Evolutionary conservation across 2,113 vertebrate genomes (phyloP), one percentile per base, ranked within the genome.

Genomic region (Apaloderma vittatum): DNA sequence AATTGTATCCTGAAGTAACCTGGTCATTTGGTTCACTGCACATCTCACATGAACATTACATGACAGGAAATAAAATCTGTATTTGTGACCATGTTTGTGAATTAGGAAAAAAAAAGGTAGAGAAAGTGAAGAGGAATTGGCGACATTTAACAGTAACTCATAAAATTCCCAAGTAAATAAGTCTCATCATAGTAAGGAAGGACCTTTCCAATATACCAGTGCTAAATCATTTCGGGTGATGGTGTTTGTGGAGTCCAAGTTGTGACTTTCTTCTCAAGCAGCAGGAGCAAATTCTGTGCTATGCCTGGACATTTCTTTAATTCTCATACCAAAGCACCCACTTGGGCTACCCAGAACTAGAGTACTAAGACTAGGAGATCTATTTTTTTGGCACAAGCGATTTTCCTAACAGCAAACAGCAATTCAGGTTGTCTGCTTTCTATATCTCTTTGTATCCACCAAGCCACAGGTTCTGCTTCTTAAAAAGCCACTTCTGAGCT

Each of bases 1-100:
- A 96, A 68, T 62, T 88, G 65, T 84, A 65, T 93, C 65, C 48
- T 80, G 66, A 80, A 58, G 59, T 84, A 93, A 88, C 75, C 37
- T 24, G 59, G 34, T 92, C n/a, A 24, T 80, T 92, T 74, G 11
- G 32, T 84, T 96, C 79, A 75, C 83, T 75, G 65, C 70, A 61
- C 23, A 37, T 89, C 76, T 90, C 27, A 30, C 27, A 14, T 32
- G 71, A 74, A 57, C 29, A 18, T 83, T 77, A 30, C 40, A 37
- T 26, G 81, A 70, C 21, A 76, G 67, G 51, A 91, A 85, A 51
- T 40, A 46, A 77, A 77, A 73, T 59, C 34, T 65, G n/a, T 78
- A 34, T 77, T 92, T 93, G 45, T 72, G 80, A 70, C 4, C 2
- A 20, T 23, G 26, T 61, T 73, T 93, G 51, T 77, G 32, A 74